Percentiles rank a stretch among this genome's conserved stretches.
Conservation (phyloP, 2,797 vertebrate genomes). For the Rhinichthys osculus region DNA sequence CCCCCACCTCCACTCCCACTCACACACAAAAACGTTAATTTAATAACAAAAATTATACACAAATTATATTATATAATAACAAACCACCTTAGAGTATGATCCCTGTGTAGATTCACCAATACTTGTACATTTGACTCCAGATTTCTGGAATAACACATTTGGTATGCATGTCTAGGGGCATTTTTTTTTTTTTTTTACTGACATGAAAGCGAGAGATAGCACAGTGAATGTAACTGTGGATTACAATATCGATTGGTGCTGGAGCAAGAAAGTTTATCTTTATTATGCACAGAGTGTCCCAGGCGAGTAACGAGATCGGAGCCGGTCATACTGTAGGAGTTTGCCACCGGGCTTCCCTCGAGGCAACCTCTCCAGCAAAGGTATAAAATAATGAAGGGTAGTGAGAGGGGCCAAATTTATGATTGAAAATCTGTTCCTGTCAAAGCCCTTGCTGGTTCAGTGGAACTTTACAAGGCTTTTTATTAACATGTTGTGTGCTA, state of each 20-base stretch:
- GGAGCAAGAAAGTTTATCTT: conserved; percentile 64
- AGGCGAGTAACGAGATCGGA: conserved; percentile 47
- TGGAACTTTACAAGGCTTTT: conserved; percentile 43
- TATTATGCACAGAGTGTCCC: conserved; percentile 64
- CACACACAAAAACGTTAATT: conserved; percentile 48
- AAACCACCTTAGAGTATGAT: neutral
- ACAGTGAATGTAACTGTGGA: conserved; percentile 64
- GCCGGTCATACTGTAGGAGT: conserved; percentile 52
- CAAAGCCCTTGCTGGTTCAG: conserved; percentile 49
- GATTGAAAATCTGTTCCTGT: conserved; percentile 63
- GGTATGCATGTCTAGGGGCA: conserved; percentile 50
- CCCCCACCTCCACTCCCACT: neutral
- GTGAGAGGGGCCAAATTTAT: conserved; percentile 65
- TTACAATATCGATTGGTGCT: conserved; percentile 73
- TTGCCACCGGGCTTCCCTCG: conserved; percentile 47
- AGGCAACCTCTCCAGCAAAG: conserved; percentile 59
- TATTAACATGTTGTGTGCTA: conserved; percentile 65
- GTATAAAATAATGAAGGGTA: conserved; percentile 70
- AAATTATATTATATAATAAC: neutral
- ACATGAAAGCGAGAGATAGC: conserved; percentile 12
- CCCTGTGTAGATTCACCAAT: neutral
- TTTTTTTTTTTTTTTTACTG: conserved; percentile 54
- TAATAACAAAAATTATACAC: conserved; percentile 39
- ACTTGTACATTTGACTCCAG: conserved; percentile 28
- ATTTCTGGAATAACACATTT: conserved; percentile 27